A percentile compares a stretch with the other conserved stretches of the same genome.
phyloP scores from a whole-genome alignment of 2,888 invertebrate species.

The Pseudococcus viburni region DNA sequence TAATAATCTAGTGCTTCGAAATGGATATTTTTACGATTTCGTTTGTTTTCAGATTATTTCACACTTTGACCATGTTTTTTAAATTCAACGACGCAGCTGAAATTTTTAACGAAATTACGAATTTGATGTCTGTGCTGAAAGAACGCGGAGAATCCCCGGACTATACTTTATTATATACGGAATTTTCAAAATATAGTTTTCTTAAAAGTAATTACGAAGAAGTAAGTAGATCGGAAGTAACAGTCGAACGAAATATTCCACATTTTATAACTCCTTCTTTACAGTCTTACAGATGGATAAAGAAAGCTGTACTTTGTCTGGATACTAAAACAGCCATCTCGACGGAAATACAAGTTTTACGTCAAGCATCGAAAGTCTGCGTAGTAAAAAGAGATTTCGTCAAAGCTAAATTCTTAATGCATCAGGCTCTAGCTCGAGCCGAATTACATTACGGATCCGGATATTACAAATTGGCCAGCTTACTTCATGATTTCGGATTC shows the following conservation, averaged over 20 bases:
- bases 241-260: no score
- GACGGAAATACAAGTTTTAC: conserved; percentile 84
- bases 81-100: conserved; percentile 83
- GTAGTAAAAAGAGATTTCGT: conserved; percentile 89
- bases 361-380: conserved; percentile 90
- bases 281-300: conserved; percentile 82
- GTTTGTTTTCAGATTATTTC: conserved; percentile 79
- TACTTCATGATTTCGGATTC: conserved; percentile 88
- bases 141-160: conserved; percentile 73
- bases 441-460: conserved; percentile 70
- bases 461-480: conserved; percentile 69
- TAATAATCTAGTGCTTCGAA: background rate
- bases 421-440: conserved; percentile 84
- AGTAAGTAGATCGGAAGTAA: conserved; percentile 73
- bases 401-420: conserved; percentile 85
- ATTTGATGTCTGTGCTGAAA: conserved; percentile 74
- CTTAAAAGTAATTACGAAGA: conserved; percentile 88
- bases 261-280: conserved; percentile 67
- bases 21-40: conserved; percentile 61
- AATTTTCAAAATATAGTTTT: conserved; percentile 87
- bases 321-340: conserved; percentile 77
- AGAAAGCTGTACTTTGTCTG: conserved; percentile 81
- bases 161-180: conserved; percentile 83
- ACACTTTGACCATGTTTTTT: conserved; percentile 87
- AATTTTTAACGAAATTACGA: conserved; percentile 78